These are phyloP conservation scores for Aegithalos caudatus DNA, from an alignment of 2,113 vertebrate species.

Conservation along the genomic window DNA sequence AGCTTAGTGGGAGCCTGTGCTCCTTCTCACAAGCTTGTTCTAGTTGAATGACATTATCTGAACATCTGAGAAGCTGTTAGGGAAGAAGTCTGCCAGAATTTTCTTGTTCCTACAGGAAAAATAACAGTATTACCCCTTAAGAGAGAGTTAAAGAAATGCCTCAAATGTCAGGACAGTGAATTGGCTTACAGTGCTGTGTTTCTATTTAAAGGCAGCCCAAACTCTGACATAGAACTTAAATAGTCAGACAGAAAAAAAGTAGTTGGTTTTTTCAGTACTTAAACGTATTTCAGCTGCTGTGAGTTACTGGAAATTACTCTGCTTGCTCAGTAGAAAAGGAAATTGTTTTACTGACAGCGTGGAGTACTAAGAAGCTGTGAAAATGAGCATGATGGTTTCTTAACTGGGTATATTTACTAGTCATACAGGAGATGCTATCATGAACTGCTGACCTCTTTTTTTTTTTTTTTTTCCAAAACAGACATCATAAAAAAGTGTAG, in stretches of 20 bases:
- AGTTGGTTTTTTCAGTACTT: conserved; percentile 8
- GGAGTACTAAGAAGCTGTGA: background rate
- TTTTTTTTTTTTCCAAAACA: background rate
- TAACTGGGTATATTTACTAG: background rate
- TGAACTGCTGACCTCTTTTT: background rate
- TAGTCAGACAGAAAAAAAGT: conserved; percentile 39
- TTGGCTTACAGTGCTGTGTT: background rate
- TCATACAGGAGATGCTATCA: background rate
- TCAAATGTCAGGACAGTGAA: background rate
- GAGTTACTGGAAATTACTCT: conserved; percentile 54
- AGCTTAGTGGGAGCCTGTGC: rapidly evolving
- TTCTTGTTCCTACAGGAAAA: conserved; percentile 27
- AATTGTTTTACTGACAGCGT: conserved; percentile 16
- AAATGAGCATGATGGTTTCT: background rate
- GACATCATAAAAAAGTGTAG: background rate
- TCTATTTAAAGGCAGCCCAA: conserved; percentile 3
- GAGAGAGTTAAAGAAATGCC: background rate
- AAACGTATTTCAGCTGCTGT: background rate
- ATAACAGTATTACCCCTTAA: background rate
- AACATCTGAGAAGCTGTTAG: background rate
- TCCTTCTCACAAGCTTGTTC: background rate
- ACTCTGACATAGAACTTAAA: background rate
- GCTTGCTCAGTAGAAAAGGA: conserved; percentile 18
- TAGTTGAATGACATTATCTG: background rate
- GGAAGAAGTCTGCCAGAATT: background rate